Conservation (phyloP, 2,797 vertebrate species). For the Mormyrops attenuatus region DNA sequence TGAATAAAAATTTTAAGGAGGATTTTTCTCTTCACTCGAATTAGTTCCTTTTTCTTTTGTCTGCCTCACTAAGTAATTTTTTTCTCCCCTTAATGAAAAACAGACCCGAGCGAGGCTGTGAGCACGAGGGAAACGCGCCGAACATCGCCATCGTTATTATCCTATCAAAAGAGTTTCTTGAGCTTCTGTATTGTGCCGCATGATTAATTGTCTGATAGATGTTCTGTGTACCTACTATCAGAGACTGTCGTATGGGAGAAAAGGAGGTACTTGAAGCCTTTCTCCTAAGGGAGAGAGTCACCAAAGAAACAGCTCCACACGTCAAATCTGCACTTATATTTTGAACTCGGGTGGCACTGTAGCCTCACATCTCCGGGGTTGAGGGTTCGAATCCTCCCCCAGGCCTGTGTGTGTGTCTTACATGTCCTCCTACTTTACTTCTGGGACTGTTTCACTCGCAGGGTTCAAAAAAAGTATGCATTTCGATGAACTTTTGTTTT, state of each 20-base stretch:
- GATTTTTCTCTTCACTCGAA: not conserved
- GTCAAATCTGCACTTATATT: not conserved
- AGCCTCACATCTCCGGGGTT: not conserved
- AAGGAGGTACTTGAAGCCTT: not conserved
- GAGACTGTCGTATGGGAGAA: not conserved
- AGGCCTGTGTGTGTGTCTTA: not conserved
- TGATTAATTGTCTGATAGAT: slow-evolving; percentile 4
- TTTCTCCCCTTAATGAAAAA: not conserved
- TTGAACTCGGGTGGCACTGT: not conserved
- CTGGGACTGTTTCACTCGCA: not conserved
- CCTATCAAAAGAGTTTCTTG: not conserved
- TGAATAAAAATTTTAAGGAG: not conserved
- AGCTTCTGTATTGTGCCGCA: not conserved
- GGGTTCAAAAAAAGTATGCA: not conserved
- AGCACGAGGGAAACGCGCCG: not conserved
- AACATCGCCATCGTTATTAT: not conserved
- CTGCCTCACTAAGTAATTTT: not conserved
- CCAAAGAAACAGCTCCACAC: not conserved
- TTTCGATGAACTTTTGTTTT: not conserved
- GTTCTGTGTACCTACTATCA: not conserved
- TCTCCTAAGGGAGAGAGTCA: not conserved
- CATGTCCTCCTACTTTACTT: not conserved
- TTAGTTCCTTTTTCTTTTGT: not conserved
- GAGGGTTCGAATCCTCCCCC: not conserved
- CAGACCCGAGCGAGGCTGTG: not conserved